Percentiles rank a stretch among this genome's conserved stretches.
Conservation (phyloP, 2,797 vertebrate species). For the Microctenopoma stevenorrisi region DNA sequence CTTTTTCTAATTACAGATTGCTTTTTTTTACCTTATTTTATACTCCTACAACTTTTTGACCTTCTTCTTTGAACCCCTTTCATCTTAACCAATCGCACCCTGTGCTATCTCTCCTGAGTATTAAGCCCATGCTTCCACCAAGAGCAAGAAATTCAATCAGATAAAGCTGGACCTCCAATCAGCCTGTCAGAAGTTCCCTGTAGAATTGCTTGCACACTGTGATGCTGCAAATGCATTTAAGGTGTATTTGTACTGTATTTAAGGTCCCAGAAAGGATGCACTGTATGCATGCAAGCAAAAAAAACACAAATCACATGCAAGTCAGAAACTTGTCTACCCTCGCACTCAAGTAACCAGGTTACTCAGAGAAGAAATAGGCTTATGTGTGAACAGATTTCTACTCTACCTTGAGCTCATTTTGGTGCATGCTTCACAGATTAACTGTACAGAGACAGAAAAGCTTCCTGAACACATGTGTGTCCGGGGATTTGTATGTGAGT, state of each 20-base stretch:
- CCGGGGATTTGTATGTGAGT: no score
- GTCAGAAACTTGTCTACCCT: no score
- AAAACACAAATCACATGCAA: background rate
- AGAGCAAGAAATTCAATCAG: conserved; percentile 57
- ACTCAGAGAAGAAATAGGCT: no score
- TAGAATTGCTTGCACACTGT: conserved; percentile 14
- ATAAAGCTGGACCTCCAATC: conserved; percentile 50
- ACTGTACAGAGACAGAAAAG: no score
- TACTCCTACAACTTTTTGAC: conserved; percentile 10
- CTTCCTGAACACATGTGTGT: no score
- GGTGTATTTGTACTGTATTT: background rate
- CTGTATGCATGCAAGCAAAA: background rate
- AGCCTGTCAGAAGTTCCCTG: conserved; percentile 27
- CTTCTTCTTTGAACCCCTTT: conserved; percentile 9
- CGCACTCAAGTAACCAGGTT: no score
- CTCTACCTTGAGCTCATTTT: no score
- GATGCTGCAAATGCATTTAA: background rate
- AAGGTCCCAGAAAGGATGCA: background rate
- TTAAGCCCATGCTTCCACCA: conserved; percentile 52
- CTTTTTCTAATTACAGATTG: conserved; percentile 32
- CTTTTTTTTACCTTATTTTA: conserved; percentile 3
- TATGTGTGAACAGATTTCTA: no score
- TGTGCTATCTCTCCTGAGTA: conserved; percentile 39
- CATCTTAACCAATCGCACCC: conserved; percentile 19
- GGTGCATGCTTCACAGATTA: no score